Conservation (phyloP, 1,140 invertebrate genomes). For the Ceratosolen solmsi region DNA sequence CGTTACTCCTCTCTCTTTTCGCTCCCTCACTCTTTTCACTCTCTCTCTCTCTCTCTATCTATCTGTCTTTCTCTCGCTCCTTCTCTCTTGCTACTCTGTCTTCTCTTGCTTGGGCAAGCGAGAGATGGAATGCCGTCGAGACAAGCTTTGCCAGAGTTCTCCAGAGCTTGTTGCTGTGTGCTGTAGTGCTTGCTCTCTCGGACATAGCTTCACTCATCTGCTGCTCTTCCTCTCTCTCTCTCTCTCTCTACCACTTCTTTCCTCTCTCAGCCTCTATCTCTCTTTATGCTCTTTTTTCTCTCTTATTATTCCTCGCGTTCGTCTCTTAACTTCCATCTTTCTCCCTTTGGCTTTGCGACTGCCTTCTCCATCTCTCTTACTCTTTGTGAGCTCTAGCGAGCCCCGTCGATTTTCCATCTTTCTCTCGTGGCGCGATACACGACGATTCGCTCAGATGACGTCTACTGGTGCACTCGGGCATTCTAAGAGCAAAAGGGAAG, state of each 20-base stretch:
- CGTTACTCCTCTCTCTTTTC: conserved; percentile 33
- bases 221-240: conserved; percentile 22
- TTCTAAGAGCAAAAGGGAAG: conserved; percentile 16
- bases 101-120: conserved; percentile 36
- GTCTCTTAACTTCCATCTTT: conserved; percentile 49
- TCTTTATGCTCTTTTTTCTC: conserved; percentile 38
- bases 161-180: conserved; percentile 27
- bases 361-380: background rate
- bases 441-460: conserved; percentile 49
- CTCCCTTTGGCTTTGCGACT: background rate
- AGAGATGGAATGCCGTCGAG: conserved; percentile 62
- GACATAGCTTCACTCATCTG: conserved; percentile 36
- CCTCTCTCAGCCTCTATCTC: background rate
- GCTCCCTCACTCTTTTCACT: conserved; percentile 43
- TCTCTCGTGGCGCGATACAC: background rate
- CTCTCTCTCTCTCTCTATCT: conserved; percentile 14
- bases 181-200: conserved; percentile 28
- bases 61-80: background rate
- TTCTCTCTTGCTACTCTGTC: background rate
- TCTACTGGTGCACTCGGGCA: conserved; percentile 9
- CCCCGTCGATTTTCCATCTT: background rate
- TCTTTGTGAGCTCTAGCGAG: background rate
- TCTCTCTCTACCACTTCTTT: conserved; percentile 29
- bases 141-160: conserved; percentile 47
- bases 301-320: conserved; percentile 51